Evolutionary conservation across 2,113 vertebrate species (phyloP), one percentile per base, ranked within the genome.

Genomic region (Microcebus jonahi): DNA sequence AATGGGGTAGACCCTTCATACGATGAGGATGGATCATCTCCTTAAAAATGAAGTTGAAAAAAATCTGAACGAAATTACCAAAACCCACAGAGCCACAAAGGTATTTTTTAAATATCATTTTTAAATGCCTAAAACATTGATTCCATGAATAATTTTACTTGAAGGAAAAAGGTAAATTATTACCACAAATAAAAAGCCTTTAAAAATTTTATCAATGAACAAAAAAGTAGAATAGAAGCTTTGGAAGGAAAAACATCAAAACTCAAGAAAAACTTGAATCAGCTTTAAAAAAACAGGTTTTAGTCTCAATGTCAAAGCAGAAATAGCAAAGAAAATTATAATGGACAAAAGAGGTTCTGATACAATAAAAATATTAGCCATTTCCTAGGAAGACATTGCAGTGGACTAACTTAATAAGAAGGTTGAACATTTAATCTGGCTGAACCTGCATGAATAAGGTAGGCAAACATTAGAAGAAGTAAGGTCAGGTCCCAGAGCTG

Each of bases 81-180:
- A 88, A 94, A 92, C 50, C 45, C 48, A 53, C 90, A 90, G 18
- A 70, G 14, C 31, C 39, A 55, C 25, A 59, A 87, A 91, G 4
- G 9, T 55, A 50, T 90, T 31, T 31, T 45, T 14, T 50, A 84
- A 86, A 50, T 85, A 42, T 68, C 55, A 42, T 82, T 76, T 83
- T 34, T 68, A 75, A 92, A 96, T 71, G 53, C 53, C 20, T 86
- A 63, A 90, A 86, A 31, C 39, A 82, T 8, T 80, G 73, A 81
- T 75, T 79, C 14, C 57, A 86, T 12, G 10, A 73, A 65, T 90
- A 17, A 65, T 67, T 90, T 90, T 61, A 77, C 50, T 70, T 42
- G 29, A 34, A 89, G 93, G 93, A 34, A 77, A 83, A 95, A 84
- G 15, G 13, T 77, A 93, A 34, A 57, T 92, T 92, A 63, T 53